phyloP scores from a whole-genome alignment of 2,113 vertebrate genomes.

The Pachyramphus minor region DNA sequence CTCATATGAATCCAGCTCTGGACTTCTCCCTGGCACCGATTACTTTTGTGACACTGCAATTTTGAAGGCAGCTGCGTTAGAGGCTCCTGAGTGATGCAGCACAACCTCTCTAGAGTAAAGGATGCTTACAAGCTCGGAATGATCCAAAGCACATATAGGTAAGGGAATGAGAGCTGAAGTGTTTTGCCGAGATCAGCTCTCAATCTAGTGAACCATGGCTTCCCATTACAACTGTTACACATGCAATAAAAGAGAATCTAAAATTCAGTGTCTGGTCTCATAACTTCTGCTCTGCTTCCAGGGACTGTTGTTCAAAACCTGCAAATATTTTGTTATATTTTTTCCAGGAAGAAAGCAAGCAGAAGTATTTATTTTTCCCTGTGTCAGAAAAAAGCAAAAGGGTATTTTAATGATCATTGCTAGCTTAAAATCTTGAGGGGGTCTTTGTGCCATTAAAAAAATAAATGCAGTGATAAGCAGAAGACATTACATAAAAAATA shows the following conservation, averaged over 20 bases:
- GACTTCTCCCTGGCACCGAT: not conserved
- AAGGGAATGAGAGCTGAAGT: not conserved
- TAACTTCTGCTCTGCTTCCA: not conserved
- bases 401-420: not conserved
- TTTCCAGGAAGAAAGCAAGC: not conserved
- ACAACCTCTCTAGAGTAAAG: not conserved
- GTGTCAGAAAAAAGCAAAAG: not conserved
- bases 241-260: not conserved
- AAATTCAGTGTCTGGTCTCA: not conserved
- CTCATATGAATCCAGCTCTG: not conserved
- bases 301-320: not conserved
- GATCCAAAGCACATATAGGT: rapidly evolving
- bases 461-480: not conserved
- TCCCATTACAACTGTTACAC: not conserved
- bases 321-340: not conserved
- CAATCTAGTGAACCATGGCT: not conserved
- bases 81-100: rapidly evolving
- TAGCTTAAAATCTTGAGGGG: not conserved
- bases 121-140: not conserved
- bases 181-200: not conserved
- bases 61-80: not conserved
- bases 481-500: not conserved
- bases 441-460: not conserved
- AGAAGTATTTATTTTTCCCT: not conserved
- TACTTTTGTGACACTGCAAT: not conserved